Conservation (phyloP, 2,888 invertebrate genomes). For the Halocaridina rubra region DNA sequence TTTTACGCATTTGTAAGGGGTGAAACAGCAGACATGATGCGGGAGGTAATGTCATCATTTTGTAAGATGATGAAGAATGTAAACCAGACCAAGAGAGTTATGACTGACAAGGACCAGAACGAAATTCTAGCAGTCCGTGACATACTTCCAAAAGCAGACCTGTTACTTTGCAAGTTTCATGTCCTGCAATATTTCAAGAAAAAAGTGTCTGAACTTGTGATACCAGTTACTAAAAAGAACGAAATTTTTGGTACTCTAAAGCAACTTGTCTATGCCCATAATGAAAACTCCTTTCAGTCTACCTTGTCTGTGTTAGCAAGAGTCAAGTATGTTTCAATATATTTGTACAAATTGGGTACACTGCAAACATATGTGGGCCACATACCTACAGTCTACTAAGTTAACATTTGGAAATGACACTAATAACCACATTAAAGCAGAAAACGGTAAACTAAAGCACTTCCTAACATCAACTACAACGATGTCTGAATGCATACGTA, state of each 20-base stretch:
- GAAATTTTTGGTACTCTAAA: conserved; percentile 4
- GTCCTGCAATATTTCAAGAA: too few species aligned
- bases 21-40: background rate
- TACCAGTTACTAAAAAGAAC: background rate
- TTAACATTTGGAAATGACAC: background rate
- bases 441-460: background rate
- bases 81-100: too few species aligned
- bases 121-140: too few species aligned
- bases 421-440: background rate
- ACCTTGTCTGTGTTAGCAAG: too few species aligned
- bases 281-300: too few species aligned
- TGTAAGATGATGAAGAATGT: too few species aligned
- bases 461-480: background rate
- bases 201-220: background rate
- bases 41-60: too few species aligned
- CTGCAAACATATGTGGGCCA: background rate
- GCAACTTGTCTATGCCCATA: background rate
- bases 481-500: background rate
- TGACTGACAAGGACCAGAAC: too few species aligned
- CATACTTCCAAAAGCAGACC: too few species aligned
- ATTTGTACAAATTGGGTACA: background rate
- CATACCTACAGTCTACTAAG: background rate
- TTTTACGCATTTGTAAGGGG: background rate
- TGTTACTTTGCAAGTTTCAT: too few species aligned
- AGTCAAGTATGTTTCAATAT: background rate